A percentile compares a stretch with the other conserved stretches of the same genome.
Evolutionary conservation across 2,113 vertebrate genomes (phyloP).

Genomic region (Leptocoma aspasia): DNA sequence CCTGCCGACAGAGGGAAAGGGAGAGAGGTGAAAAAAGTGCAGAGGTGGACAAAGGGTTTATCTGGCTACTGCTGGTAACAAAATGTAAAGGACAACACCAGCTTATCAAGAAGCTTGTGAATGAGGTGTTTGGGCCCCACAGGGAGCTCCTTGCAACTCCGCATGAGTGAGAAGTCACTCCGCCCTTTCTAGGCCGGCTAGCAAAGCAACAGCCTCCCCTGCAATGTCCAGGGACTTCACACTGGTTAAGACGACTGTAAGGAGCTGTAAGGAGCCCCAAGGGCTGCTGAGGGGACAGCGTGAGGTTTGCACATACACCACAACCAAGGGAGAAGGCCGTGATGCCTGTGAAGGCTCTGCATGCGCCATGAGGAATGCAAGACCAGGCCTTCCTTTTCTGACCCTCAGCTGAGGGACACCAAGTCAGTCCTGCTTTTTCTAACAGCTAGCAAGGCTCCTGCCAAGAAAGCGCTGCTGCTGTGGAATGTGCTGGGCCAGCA

Average conservation of each 20-base stretch:
- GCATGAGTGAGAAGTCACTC: neutral
- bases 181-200: neutral
- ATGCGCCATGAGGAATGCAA: neutral
- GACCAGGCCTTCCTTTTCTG: slow-evolving; percentile 26
- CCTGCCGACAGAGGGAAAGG: neutral
- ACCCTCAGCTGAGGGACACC: slow-evolving; percentile 16
- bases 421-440: slow-evolving; percentile 42
- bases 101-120: neutral
- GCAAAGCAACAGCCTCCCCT: neutral
- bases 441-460: slow-evolving; percentile 32
- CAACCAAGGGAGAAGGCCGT: neutral
- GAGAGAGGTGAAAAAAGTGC: neutral
- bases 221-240: neutral
- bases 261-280: neutral
- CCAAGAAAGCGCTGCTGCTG: slow-evolving; percentile 59
- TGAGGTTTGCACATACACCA: neutral
- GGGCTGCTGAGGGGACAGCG: neutral
- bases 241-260: rapidly evolving
- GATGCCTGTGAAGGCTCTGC: neutral
- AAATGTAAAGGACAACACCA: neutral
- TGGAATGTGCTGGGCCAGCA: slow-evolving; percentile 72
- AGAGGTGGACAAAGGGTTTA: neutral
- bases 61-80: neutral
- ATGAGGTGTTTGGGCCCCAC: neutral
- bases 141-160: neutral